Evolutionary conservation across 2,797 vertebrate species (phyloP), one percentile per base, ranked within the genome.

Genomic region (Myiothlypis coronata): DNA sequence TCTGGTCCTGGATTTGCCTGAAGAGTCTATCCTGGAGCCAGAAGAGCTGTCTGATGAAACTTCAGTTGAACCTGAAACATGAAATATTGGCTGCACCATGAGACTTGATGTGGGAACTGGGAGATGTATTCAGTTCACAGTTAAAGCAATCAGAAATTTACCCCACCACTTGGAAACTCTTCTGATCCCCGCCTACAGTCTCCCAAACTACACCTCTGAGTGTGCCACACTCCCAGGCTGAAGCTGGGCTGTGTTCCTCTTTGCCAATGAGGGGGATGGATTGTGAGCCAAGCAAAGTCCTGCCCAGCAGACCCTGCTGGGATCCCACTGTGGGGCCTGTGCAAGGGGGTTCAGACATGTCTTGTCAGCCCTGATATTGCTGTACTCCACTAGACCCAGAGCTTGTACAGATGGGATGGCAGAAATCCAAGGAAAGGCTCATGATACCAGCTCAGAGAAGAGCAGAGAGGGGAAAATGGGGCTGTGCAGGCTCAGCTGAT

Each of bases 251-350:
- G 0, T 35, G 32, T 14, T 12, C 60, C 30, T 43, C 28, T 74
- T 63, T 67, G 70, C 49, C n/a, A 7, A 6, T 5, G 30, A 20
- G 55, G 52, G 86, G 80, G 50, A 46, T 0, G 26, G 34, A 72
- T 11, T 5, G 3, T 0, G 0, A 65, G 27, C 30, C 23, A 49
- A 44, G 32, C 1, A 0, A 83, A 74, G 60, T 5, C 46, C 35
- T 87, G 23, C 52, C 37, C 52, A 34, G 55, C 0, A 71, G 37
- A 77, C 6, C 13, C 43, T 72, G n/a, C 67, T 50, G 41, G 83
- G 70, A 50, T 30, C 74, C 49, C 46, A n/a, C 24, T 0, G 0
- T 32, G 18, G 20, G n/a, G 41, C 72, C 57, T 49, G 13, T 43
- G 30, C 10, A 8, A 35, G 27, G 27, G 18, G 22, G 26, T 59